These are phyloP conservation scores for Caenorhabditis drosophilae DNA, from an alignment of 2,888 invertebrate genomes.

Conservation along the genomic window DNA sequence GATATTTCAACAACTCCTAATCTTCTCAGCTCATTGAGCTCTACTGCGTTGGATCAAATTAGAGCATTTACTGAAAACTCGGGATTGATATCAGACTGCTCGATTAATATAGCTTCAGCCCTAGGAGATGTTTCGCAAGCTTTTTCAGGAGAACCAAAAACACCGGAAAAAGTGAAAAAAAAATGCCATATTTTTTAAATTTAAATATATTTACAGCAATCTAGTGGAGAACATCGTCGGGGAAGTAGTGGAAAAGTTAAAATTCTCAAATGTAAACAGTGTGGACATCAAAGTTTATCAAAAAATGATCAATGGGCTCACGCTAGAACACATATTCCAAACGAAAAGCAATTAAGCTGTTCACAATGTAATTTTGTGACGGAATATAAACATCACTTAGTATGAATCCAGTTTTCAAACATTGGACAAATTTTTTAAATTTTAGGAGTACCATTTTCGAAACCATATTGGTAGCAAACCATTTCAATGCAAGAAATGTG, in stretches of 20 bases:
- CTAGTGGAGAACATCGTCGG: too few relatives aligned
- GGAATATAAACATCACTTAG: conserved; percentile 93
- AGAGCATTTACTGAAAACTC: conserved; percentile 76
- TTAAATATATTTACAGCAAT: too few relatives aligned
- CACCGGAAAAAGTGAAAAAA: conserved; percentile 69
- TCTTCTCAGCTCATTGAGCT: conserved; percentile 17
- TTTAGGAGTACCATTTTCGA: conserved; percentile 86
- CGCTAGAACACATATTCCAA: conserved; percentile 84
- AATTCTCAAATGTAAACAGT: conserved; percentile 89
- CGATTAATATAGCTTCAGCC: conserved; percentile 38
- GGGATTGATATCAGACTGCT: conserved; percentile 35
- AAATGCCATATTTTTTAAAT: too few relatives aligned
- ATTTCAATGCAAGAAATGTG: conserved; percentile 67
- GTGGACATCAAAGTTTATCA: conserved; percentile 82
- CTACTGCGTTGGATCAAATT: conserved; percentile 62
- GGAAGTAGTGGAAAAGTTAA: conserved; percentile 73
- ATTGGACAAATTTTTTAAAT: too few relatives aligned
- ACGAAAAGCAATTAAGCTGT: conserved; percentile 88
- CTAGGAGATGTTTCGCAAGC: conserved; percentile 38
- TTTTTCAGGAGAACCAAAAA: conserved; percentile 60
- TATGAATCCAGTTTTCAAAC: too few relatives aligned
- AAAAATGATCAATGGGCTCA: conserved; percentile 92
- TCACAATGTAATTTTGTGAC: conserved; percentile 94
- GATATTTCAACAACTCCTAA: conserved; percentile 22
- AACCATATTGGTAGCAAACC: conserved; percentile 95